phyloP scores from a whole-genome alignment of 2,888 invertebrate species.

The Steinernema hermaphroditum region DNA sequence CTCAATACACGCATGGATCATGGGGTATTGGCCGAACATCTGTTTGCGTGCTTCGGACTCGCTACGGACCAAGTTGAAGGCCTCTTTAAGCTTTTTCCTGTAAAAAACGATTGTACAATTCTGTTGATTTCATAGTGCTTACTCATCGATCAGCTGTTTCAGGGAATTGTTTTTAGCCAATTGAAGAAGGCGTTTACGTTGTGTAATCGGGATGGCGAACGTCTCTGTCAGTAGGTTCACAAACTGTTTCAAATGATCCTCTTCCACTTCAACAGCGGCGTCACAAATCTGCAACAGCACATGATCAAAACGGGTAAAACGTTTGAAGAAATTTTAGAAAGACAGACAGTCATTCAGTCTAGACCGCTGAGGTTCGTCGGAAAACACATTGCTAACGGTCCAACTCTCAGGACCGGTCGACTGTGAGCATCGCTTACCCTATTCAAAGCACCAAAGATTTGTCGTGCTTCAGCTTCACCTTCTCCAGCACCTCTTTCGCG shows the following conservation, averaged over 20 bases:
- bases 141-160: neutral
- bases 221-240: slow-evolving; percentile 15
- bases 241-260: slow-evolving; percentile 19
- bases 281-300: neutral
- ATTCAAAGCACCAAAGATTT: neutral
- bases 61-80: slow-evolving; percentile 11
- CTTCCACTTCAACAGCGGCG: neutral
- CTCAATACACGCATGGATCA: slow-evolving; percentile 31
- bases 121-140: too few relatives aligned
- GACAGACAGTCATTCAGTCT: too few relatives aligned
- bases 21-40: slow-evolving; percentile 30
- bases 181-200: neutral
- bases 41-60: neutral
- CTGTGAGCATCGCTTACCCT: too few relatives aligned
- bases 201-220: neutral
- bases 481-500: neutral
- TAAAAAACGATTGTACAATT: too few relatives aligned
- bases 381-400: too few relatives aligned
- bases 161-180: slow-evolving; percentile 3
- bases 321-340: too few relatives aligned
- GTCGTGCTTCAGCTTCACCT: neutral
- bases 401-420: too few relatives aligned
- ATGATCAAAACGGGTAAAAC: neutral
- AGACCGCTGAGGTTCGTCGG: too few relatives aligned
- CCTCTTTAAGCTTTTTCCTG: slow-evolving; percentile 26